phyloP scores from a whole-genome alignment of 2,888 invertebrate species.

The Trachelus stipa region DNA sequence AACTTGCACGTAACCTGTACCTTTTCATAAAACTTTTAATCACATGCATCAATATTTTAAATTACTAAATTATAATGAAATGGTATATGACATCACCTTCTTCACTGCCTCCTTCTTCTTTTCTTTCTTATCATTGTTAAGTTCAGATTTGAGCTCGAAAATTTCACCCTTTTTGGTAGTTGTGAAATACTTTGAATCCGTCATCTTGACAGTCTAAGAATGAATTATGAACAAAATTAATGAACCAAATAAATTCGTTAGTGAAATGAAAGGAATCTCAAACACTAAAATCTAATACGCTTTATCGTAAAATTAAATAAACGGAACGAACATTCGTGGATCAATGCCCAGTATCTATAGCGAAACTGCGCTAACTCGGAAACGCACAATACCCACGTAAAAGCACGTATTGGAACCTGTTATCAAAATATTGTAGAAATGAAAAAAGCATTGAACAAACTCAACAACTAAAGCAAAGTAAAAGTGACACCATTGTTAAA shows the following conservation, averaged over 20 bases:
- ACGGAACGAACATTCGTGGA: neutral
- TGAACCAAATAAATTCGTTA: neutral
- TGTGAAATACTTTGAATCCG: constrained; percentile 99
- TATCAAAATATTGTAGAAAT: neutral
- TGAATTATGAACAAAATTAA: constrained; percentile 12
- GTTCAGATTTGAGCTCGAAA: constrained; percentile 97
- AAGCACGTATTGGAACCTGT: neutral
- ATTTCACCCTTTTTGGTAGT: constrained; percentile 99
- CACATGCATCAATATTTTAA: neutral
- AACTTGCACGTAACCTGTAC: neutral
- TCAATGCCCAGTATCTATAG: neutral
- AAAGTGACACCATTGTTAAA: neutral
- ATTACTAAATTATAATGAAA: constrained; percentile 3
- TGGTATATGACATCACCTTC: constrained; percentile 76
- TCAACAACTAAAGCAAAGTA: neutral
- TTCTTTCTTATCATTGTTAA: constrained; percentile 99
- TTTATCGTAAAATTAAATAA: constrained; percentile 6
- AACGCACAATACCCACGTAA: neutral
- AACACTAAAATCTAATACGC: neutral
- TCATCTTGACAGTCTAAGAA: constrained; percentile 75
- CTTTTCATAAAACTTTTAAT: neutral
- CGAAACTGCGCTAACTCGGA: neutral
- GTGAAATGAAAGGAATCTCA: neutral
- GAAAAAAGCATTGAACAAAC: neutral
- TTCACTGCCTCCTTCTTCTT: constrained; percentile 99